phyloP scores from a whole-genome alignment of 2,113 vertebrate species.

The Ictalurus punctatus region DNA sequence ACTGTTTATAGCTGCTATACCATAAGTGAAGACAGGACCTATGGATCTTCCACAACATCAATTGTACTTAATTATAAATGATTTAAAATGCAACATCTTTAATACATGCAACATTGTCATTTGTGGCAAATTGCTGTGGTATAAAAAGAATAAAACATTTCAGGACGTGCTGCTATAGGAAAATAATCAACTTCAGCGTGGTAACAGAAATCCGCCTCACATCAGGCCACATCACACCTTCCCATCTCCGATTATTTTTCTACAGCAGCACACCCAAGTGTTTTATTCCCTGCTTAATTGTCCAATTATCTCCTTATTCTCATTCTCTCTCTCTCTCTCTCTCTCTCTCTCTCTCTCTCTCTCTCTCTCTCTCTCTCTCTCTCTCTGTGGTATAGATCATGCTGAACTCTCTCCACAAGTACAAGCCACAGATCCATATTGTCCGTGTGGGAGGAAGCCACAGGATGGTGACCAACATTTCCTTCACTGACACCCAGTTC shows the following conservation, averaged over 20 bases:
- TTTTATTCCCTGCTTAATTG: slow-evolving; percentile 20
- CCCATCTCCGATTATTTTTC: neutral
- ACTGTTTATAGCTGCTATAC: neutral
- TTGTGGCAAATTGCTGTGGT: neutral
- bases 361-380: slow-evolving; percentile 49
- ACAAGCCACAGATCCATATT: slow-evolving; percentile 94
- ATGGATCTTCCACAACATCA: neutral
- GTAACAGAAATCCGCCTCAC: neutral
- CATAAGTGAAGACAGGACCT: neutral
- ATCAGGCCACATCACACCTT: neutral
- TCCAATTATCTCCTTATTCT: slow-evolving; percentile 29
- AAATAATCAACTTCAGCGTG: neutral
- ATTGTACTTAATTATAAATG: neutral
- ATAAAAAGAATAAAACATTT: neutral
- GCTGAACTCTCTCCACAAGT: slow-evolving; percentile 94
- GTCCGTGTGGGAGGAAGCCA: slow-evolving; percentile 88
- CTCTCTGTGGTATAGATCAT: slow-evolving; percentile 78
- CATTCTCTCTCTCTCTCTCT: neutral
- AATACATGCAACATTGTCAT: neutral
- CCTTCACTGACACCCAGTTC: slow-evolving; percentile 95
- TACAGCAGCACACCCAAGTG: neutral
- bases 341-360: slow-evolving; percentile 38
- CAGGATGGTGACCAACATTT: slow-evolving; percentile 90
- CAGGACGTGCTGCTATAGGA: neutral
- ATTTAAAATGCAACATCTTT: neutral